phyloP scores from a whole-genome alignment of 2,888 invertebrate genomes.

The Polydesmus complanatus region DNA sequence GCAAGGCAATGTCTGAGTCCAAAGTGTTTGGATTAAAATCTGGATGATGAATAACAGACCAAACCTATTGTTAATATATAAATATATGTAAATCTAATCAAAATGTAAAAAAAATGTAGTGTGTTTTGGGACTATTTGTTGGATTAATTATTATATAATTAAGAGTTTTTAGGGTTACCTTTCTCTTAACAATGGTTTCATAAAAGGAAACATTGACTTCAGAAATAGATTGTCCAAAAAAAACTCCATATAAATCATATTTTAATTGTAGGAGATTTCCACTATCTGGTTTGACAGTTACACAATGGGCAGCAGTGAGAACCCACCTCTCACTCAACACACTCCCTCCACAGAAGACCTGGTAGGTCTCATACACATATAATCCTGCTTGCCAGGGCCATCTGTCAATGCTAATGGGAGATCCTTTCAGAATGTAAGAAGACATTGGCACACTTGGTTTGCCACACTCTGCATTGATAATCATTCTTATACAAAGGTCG shows the following conservation, averaged over 20 bases:
- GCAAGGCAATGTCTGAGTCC: slow-evolving; percentile 20
- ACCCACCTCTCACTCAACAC: background rate
- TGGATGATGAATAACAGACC: slow-evolving; percentile 20
- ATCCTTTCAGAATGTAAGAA: slow-evolving; percentile 21
- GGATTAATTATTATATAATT: no score
- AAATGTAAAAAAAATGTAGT: no score
- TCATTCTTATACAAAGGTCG: background rate
- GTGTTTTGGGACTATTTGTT: no score
- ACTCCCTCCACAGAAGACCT: background rate
- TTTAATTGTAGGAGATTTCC: background rate
- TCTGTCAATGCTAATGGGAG: slow-evolving; percentile 18
- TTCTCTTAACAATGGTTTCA: no score
- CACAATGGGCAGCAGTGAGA: background rate
- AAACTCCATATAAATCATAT: background rate
- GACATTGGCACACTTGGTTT: slow-evolving; percentile 17
- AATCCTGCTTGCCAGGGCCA: slow-evolving; percentile 21
- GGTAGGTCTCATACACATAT: background rate
- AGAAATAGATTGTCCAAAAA: background rate
- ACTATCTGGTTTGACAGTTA: background rate
- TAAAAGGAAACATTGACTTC: background rate
- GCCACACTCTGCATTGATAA: slow-evolving; percentile 8
- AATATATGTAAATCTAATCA: no score
- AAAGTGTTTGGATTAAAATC: slow-evolving; percentile 19
- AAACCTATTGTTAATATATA: slow-evolving; percentile 4
- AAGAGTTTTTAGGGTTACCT: no score